Evolutionary conservation across 2,113 vertebrate species (phyloP), one percentile per base, ranked within the genome.

Genomic region (Amphilophus citrinellus): DNA sequence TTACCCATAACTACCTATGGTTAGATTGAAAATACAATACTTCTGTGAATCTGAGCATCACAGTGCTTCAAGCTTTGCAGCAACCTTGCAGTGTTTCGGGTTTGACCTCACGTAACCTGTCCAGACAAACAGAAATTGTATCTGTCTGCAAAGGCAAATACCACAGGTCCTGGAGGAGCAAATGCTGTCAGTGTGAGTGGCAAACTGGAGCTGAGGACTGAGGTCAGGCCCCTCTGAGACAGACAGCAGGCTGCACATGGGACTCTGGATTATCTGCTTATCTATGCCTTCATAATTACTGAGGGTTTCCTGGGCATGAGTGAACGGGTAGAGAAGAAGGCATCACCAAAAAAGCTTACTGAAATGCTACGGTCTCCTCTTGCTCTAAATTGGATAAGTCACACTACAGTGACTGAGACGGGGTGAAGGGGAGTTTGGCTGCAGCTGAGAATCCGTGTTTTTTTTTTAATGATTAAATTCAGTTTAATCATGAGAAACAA

Each of bases 201-300:
- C 59, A 39, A 86, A 59, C 76, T 58, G 56, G 30, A 79, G 60
- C 58, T 10, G 65, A 80, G 75, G 18, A 61, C 65, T 50, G 59
- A 84, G 66, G 73, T 79, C 81, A 75, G 63, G 47, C 24, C 58
- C 71, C 76, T 44, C 60, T 76, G 65, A 79, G 76, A 85, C 9
- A 6, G 61, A 85, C 32, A 35, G 59, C 20, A 27, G 53, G 18
- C 39, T 7, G 3, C 86, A 80, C 84, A 73, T 6, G 87, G 88
- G 94, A 86, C 66, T 0, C n/a, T 60, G 79, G 85, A 90, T 92
- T 87, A 85, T 76, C 73, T 44, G n/a, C 82, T 90, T 87, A 88
- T 91, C 87, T 75, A 68, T 63, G 53, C 13, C 24, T 73, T 82
- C 13, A 2, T 89, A 77, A 92, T 90, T 86, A 61, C 77, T 61